These are phyloP conservation scores for Hestina assimilis DNA, from an alignment of 1,140 invertebrate genomes.

Conservation along the genomic window DNA sequence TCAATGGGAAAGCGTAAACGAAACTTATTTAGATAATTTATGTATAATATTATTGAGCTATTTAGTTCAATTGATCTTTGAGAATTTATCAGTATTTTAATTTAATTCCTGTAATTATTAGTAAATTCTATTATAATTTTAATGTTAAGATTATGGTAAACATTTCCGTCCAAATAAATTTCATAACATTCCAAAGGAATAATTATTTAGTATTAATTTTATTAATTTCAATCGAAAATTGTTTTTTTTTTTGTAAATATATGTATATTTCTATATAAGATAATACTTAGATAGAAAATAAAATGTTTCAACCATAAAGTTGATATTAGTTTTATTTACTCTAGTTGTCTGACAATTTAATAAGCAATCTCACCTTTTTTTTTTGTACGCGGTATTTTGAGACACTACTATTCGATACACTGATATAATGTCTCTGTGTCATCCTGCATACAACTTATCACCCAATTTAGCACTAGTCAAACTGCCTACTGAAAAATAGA, in stretches of 20 bases:
- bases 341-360: too few relatives aligned
- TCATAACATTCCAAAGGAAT: constrained; percentile 70
- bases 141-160: constrained; percentile 34
- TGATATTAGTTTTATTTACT: too few relatives aligned
- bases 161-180: constrained; percentile 64
- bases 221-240: too few relatives aligned
- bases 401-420: too few relatives aligned
- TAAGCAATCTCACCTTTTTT: too few relatives aligned
- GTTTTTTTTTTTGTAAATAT: constrained; percentile 25
- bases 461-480: too few relatives aligned
- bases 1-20: not conserved
- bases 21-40: not conserved
- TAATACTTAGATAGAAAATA: constrained; percentile 11
- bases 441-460: too few relatives aligned
- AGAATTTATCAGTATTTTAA: constrained; percentile 55
- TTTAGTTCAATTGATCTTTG: constrained; percentile 19
- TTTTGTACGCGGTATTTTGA: too few relatives aligned
- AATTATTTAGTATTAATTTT: constrained; percentile 20
- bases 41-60: not conserved
- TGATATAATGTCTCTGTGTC: too few relatives aligned
- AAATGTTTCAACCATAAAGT: too few relatives aligned
- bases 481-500: too few relatives aligned
- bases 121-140: constrained; percentile 21
- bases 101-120: constrained; percentile 28
- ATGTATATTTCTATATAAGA: constrained; percentile 2